Conservation (phyloP, 2,888 invertebrate genomes). For the Epistrophella euchroma region DNA sequence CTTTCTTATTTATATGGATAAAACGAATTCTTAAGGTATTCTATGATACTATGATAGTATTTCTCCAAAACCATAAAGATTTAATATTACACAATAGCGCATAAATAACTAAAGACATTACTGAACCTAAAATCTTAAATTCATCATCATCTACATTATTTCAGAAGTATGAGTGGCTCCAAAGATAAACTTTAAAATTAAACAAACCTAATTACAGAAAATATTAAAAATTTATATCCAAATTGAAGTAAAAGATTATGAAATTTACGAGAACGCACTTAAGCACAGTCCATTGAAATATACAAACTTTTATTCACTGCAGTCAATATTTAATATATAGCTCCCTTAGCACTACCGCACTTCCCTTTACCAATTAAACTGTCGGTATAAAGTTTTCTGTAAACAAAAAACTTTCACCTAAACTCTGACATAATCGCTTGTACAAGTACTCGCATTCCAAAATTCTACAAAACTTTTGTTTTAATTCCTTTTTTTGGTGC, state of each 20-base stretch:
- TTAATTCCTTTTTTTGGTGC: conserved; percentile 11
- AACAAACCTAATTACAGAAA: neutral
- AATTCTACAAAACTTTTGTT: conserved; percentile 42
- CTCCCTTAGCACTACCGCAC: neutral
- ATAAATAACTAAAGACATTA: too few relatives aligned
- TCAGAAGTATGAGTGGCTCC: neutral
- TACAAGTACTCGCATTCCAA: conserved; percentile 18
- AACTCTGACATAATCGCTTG: conserved; percentile 41
- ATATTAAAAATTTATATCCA: neutral
- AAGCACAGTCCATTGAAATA: neutral
- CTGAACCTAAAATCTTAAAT: too few relatives aligned
- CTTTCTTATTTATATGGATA: too few relatives aligned
- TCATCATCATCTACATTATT: too few relatives aligned
- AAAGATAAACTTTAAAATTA: neutral
- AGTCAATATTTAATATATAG: neutral
- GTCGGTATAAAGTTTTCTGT: conserved; percentile 30
- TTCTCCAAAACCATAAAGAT: too few relatives aligned
- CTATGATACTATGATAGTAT: too few relatives aligned
- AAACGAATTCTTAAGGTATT: too few relatives aligned
- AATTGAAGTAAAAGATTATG: neutral
- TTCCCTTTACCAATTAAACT: neutral
- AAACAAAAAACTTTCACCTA: conserved; percentile 33
- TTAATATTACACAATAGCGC: too few relatives aligned
- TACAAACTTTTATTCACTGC: neutral
- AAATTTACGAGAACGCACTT: conserved; percentile 7